Percentiles rank a stretch among this genome's conserved stretches.
Conservation (phyloP, 1,140 invertebrate genomes). For the Paramacrobiotus metropolitanus region DNA sequence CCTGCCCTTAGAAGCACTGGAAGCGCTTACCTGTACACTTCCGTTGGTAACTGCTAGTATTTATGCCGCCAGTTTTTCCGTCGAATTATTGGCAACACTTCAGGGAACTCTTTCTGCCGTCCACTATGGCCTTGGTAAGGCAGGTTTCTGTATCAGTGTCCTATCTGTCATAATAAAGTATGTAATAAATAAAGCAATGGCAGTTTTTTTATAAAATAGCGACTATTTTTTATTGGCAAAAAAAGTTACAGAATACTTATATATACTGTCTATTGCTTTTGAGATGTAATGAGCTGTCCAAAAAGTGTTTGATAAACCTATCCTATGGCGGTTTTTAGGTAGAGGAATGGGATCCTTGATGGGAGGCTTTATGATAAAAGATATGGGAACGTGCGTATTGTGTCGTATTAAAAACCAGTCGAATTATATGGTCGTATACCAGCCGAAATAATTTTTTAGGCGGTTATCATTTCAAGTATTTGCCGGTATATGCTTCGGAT, state of each 20-base stretch:
- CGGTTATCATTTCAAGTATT: too few relatives aligned
- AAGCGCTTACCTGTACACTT: conserved; percentile 54
- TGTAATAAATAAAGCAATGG: not conserved
- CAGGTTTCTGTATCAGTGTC: too few relatives aligned
- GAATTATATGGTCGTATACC: too few relatives aligned
- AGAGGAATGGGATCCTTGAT: not conserved
- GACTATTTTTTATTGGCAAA: too few relatives aligned
- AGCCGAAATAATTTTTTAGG: too few relatives aligned
- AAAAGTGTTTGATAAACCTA: not conserved
- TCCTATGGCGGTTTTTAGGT: too few relatives aligned
- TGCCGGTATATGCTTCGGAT: too few relatives aligned
- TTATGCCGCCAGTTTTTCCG: conserved; percentile 32
- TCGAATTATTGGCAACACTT: conserved; percentile 47
- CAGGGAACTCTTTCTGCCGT: conserved; percentile 53
- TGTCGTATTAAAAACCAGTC: too few relatives aligned
- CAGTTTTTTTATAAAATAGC: too few relatives aligned
- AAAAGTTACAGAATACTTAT: too few relatives aligned
- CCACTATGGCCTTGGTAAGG: conserved; percentile 54
- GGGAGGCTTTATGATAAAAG: not conserved
- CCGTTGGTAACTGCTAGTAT: conserved; percentile 56
- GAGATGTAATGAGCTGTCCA: not conserved
- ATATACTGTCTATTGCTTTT: too few relatives aligned
- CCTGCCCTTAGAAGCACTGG: conserved; percentile 48
- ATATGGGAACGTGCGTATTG: not conserved
- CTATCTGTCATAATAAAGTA: too few relatives aligned